Base-by-base conservation (phyloP, 2,797 vertebrate species). In the Aythya fuligula region DNA sequence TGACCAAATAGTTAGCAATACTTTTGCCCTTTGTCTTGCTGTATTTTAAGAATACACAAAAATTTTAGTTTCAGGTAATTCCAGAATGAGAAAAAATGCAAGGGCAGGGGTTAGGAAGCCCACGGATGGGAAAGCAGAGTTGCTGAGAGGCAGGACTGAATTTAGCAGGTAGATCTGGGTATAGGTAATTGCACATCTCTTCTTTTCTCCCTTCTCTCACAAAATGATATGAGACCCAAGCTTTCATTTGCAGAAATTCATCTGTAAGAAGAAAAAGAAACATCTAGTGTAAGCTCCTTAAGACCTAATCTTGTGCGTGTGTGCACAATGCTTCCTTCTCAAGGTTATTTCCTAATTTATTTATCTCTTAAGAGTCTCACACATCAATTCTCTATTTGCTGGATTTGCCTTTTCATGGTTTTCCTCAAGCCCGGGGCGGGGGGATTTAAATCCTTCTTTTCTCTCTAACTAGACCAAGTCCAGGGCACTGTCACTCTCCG, bases 401-500 rank as follows among this genome's bases (percentile, higher is more conserved):
- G 90, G 83, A 87, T 93, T 90, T 95, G 81, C 82, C 90, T 95
- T 96, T 94, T 94, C 65, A 90, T 9, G 10, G 45, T 95, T 96
- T 95, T 87, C n/a, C 79, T 83, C 27, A 76, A 65, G 65, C 62
- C 39, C 20, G 39, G 30, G 4, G 72, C 65, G 81, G 78, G 92
- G 93, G 92, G 93, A 95, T 95, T 87, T 94, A 95, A 95, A 93
- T 80, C 77, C 93, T 93, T 95, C 93, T 94, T 94, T 96, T 96
- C 85, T 93, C 70, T 92, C 89, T 94, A 93, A 93, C 94, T 97
- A 99, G 99, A 99, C 98, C 99, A 99, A 98, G 98, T 99, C 98
- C 99, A 99, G 97, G 99, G 99, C 65, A 99, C 99, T 25, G 99
- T 99, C 85, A 98, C 98, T 61, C 98, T 99, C 91, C 98, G 99